Conservation (phyloP, 2,888 invertebrate species). For the Dexiosoma caninum region DNA sequence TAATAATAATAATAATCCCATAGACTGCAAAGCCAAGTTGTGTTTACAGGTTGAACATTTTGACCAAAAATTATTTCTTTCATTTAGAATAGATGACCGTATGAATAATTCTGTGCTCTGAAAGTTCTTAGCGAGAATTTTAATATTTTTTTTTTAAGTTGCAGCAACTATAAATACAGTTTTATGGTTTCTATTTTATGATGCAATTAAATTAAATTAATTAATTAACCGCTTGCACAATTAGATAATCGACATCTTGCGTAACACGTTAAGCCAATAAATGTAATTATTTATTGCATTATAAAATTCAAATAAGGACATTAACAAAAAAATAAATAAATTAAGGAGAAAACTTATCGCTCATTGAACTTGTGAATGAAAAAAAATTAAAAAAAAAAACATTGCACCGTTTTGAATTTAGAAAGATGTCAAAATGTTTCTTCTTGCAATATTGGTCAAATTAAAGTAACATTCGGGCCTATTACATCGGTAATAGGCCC, state of each 20-base stretch:
- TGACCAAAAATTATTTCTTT: neutral
- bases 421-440: no score
- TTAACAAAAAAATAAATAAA: neutral
- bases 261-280: neutral
- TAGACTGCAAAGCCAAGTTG: neutral
- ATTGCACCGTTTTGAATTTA: no score
- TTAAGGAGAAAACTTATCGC: no score
- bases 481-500: no score
- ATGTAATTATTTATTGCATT: neutral
- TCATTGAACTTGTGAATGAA: no score
- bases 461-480: no score
- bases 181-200: neutral
- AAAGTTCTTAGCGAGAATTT: neutral
- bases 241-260: neutral
- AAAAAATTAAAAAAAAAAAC: no score
- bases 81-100: neutral
- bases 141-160: neutral
- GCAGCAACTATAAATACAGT: neutral
- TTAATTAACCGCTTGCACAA: neutral
- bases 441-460: no score
- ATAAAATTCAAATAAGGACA: neutral
- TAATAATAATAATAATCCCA: neutral
- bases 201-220: neutral
- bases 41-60: slow-evolving; percentile 3
- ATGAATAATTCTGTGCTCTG: neutral